phyloP scores from a whole-genome alignment of 1,140 invertebrate species.

The Philotrypesis tridentata region DNA sequence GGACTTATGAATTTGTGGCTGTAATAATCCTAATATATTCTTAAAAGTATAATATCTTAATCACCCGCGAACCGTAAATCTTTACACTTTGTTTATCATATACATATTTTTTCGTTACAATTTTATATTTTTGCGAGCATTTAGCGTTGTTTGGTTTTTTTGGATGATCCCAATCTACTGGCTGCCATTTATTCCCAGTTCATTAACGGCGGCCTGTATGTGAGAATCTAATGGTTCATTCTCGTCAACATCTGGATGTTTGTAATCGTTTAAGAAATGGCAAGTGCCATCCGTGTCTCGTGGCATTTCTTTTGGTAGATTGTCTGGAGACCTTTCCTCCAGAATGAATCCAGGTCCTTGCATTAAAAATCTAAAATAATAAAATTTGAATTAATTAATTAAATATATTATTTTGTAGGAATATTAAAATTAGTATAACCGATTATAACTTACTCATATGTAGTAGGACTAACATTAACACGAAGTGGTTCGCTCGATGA shows the following conservation, averaged over 20 bases:
- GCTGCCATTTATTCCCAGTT: conserved; percentile 64
- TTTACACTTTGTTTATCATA: conserved; percentile 3
- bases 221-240: conserved; percentile 78
- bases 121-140: conserved; percentile 4
- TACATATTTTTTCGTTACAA: conserved; percentile 4
- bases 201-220: conserved; percentile 76
- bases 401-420: conserved; percentile 7
- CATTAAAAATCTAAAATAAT: conserved; percentile 79
- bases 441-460: conserved; percentile 83
- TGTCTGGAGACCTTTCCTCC: conserved; percentile 83
- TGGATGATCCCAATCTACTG: conserved; percentile 8
- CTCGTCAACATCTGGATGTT: conserved; percentile 79
- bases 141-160: background rate
- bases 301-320: conserved; percentile 90
- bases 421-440: background rate
- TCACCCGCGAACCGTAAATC: background rate
- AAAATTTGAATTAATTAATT: conserved; percentile 7
- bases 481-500: conserved; percentile 91
- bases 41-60: background rate
- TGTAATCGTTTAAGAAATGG: conserved; percentile 89
- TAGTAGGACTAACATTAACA: conserved; percentile 95
- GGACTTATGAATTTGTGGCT: background rate
- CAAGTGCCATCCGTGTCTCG: conserved; percentile 85
- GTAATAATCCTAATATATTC: background rate
- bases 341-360: conserved; percentile 85